Conservation (phyloP, 2,888 invertebrate species). For the Himalopsyche japonica region DNA sequence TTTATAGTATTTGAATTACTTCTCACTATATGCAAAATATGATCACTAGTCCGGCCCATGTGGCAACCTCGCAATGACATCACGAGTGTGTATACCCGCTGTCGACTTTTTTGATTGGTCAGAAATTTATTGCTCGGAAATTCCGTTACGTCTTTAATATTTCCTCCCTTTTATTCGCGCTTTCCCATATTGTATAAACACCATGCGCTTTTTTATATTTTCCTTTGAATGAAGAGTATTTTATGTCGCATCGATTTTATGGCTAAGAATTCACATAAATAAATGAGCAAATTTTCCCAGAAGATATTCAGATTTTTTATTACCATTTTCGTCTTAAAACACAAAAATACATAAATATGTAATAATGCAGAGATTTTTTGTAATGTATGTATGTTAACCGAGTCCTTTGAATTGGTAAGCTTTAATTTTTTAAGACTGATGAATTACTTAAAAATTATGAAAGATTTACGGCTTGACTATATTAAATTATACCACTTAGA, state of each 20-base stretch:
- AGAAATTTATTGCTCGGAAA: slow-evolving; percentile 63
- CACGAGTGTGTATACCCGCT: background rate
- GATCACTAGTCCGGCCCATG: background rate
- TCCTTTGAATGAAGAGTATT: background rate
- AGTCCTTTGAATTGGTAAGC: too few species aligned
- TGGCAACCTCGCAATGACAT: background rate
- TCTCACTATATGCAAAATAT: too few species aligned
- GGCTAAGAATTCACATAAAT: background rate
- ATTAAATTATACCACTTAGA: too few species aligned
- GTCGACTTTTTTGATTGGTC: slow-evolving; percentile 54
- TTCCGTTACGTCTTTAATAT: slow-evolving; percentile 60
- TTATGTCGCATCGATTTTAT: background rate
- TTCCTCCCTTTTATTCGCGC: slow-evolving; percentile 48
- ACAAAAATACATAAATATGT: too few species aligned
- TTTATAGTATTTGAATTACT: too few species aligned
- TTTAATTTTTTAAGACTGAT: too few species aligned
- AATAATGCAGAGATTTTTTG: too few species aligned
- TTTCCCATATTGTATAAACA: slow-evolving; percentile 10
- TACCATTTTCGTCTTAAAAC: too few species aligned
- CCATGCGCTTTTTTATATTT: background rate
- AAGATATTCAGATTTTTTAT: too few species aligned
- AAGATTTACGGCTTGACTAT: too few species aligned
- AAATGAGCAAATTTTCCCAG: background rate
- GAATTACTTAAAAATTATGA: too few species aligned
- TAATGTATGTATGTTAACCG: too few species aligned